A percentile compares a stretch with the other conserved stretches of the same genome.
Evolutionary conservation across 2,113 vertebrate genomes (phyloP).

Genomic region (Panthera leo): DNA sequence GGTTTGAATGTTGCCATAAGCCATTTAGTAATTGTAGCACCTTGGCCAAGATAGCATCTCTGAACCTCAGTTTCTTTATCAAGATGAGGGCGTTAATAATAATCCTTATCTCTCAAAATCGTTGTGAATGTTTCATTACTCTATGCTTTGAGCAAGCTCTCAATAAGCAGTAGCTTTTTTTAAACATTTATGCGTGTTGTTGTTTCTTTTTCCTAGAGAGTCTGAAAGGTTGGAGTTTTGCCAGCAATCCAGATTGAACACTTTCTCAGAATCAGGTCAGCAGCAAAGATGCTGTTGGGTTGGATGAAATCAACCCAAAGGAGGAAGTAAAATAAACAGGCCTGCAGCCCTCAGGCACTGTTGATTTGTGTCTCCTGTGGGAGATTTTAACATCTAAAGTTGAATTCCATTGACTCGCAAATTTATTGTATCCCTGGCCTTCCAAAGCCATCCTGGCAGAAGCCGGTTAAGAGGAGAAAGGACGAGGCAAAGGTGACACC

Average conservation of each 20-base stretch:
- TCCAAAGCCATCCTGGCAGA: not conserved
- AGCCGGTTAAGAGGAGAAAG: not conserved
- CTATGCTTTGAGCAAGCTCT: not conserved
- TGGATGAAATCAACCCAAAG: not conserved
- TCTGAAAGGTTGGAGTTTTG: not conserved
- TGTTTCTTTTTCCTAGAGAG: slow-evolving; percentile 6
- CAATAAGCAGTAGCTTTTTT: not conserved
- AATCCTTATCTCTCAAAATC: not conserved
- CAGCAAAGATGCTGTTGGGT: not conserved
- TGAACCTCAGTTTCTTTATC: not conserved
- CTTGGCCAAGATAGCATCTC: not conserved
- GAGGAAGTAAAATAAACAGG: not conserved
- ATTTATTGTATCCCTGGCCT: not conserved
- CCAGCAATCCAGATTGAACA: not conserved
- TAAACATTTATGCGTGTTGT: not conserved
- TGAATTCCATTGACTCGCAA: not conserved
- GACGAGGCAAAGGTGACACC: slow-evolving; percentile 49
- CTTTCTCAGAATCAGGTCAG: slow-evolving; percentile 48
- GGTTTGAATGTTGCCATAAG: not conserved
- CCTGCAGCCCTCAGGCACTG: not conserved
- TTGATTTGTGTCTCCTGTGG: not conserved
- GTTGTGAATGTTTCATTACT: not conserved
- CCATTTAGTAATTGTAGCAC: not conserved
- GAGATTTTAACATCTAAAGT: not conserved
- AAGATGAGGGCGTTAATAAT: not conserved